These are phyloP conservation scores for Sander vitreus DNA, from an alignment of 2,113 vertebrate species.

Conservation along the genomic window DNA sequence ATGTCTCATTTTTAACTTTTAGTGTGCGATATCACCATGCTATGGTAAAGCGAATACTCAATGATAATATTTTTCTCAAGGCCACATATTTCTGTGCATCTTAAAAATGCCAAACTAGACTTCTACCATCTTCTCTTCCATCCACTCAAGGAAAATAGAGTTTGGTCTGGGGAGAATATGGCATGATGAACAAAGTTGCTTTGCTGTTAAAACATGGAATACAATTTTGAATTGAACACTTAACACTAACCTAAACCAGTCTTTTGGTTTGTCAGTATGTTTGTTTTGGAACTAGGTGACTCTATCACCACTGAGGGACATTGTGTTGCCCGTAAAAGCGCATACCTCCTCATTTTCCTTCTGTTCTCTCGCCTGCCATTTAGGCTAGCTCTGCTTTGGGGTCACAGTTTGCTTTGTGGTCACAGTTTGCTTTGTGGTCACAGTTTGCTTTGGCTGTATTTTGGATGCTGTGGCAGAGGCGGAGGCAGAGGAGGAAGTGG, in stretches of 20 bases:
- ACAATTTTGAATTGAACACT: constrained; percentile 25
- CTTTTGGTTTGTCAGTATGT: constrained; percentile 38
- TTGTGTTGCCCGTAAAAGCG: constrained; percentile 12
- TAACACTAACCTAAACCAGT: constrained; percentile 23
- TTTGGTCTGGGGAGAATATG: constrained; percentile 42
- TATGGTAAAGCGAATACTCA: constrained; percentile 53
- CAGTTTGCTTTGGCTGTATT: constrained; percentile 70
- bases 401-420: constrained; percentile 70
- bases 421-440: constrained; percentile 70
- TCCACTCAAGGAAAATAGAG: constrained; percentile 22
- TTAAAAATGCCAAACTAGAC: constrained; percentile 25
- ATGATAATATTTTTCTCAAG: constrained; percentile 31
- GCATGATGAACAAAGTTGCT: constrained; percentile 13
- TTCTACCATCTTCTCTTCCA: constrained; percentile 12
- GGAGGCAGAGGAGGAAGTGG: constrained; percentile 79
- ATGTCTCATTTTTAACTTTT: constrained; percentile 39
- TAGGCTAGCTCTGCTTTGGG: constrained; percentile 76
- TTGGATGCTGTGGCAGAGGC: constrained; percentile 71
- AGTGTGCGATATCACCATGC: constrained; percentile 46
- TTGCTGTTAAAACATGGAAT: constrained; percentile 31
- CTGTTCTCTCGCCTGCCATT: neutral
- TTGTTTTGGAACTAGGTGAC: constrained; percentile 16
- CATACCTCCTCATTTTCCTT: constrained; percentile 30
- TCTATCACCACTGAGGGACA: constrained; percentile 32
- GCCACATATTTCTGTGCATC: constrained; percentile 30